Conservation (phyloP, 1,140 invertebrate genomes). For the Drosophila pectinifera region DNA sequence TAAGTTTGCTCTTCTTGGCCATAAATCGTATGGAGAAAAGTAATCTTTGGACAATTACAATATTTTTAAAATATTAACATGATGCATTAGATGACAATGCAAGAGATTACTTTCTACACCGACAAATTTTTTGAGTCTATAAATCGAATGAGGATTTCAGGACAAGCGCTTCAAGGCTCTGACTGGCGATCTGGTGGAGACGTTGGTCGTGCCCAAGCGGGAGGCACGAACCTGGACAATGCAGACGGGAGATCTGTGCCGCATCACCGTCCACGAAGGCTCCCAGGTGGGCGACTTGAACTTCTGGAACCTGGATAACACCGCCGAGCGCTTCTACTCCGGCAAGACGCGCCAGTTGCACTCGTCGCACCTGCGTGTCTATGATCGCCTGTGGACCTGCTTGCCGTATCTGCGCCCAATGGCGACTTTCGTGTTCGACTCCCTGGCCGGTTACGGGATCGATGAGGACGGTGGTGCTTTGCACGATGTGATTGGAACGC, state of each 20-base stretch:
- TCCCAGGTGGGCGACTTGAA: constrained; percentile 86
- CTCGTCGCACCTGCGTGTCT: constrained; percentile 83
- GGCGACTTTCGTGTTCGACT: constrained; percentile 86
- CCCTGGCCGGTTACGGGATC: constrained; percentile 84
- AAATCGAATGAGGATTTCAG: constrained; percentile 7
- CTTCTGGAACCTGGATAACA: constrained; percentile 85
- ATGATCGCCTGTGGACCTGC: constrained; percentile 86
- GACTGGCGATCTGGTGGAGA: constrained; percentile 67
- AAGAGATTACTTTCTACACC: not conserved
- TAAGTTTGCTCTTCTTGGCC: not conserved
- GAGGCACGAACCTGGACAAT: constrained; percentile 84
- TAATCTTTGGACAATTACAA: not conserved
- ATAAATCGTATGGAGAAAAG: not conserved
- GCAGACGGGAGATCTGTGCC: constrained; percentile 83
- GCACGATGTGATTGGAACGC: constrained; percentile 86
- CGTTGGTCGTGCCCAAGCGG: constrained; percentile 82
- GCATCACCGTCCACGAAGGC: constrained; percentile 84
- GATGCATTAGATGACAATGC: not conserved
- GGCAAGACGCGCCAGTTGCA: constrained; percentile 86
- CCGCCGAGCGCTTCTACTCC: constrained; percentile 85
- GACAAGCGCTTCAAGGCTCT: constrained; percentile 73
- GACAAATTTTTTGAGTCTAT: not conserved
- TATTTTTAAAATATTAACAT: no score
- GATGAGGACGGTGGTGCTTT: constrained; percentile 85
- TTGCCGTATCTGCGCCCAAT: constrained; percentile 86